These are phyloP conservation scores for cat (Felis catus) DNA, from an alignment of 2,113 vertebrate genomes.

Conservation along the genomic window F.catus_Fca126_mat1.0 CM031419.1:46387001-46387500, in stretches of 20 bases:
- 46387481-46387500: background rate
- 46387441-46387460: slow-evolving; percentile 52
- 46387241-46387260: background rate
- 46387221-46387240: background rate
- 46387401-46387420: slow-evolving; percentile 36
- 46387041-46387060: background rate
- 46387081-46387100: background rate
- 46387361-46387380: slow-evolving; percentile 36
- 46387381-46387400: background rate
- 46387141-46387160: background rate
- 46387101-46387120: background rate
- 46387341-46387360: background rate
- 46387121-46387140: fast-evolving
- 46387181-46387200: background rate
- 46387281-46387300: slow-evolving; percentile 32
- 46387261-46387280: slow-evolving; percentile 13
- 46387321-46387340: slow-evolving; percentile 42
- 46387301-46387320: slow-evolving; percentile 60
- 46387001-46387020: background rate
- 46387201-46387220: background rate
- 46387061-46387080: background rate
- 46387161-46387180: background rate
- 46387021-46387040: background rate
- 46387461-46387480: slow-evolving; percentile 46
- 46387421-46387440: background rate